These are phyloP conservation scores for Drosophila paranaensis DNA, from an alignment of 2,888 invertebrate species.

Conservation along the genomic window DNA sequence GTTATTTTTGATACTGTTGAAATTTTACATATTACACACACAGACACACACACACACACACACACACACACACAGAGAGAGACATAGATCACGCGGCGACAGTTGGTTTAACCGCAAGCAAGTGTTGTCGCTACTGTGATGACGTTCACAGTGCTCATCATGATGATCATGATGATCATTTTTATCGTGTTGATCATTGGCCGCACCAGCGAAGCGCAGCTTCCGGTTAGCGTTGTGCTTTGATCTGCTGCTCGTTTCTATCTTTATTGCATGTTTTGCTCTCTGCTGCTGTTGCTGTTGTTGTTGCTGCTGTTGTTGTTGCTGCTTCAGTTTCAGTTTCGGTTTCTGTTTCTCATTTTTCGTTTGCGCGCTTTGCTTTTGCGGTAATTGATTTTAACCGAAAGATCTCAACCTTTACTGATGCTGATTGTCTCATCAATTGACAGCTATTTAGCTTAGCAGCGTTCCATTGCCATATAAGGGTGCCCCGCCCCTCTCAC, in stretches of 20 bases:
- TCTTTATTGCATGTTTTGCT: conserved; percentile 45
- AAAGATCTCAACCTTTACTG: conserved; percentile 67
- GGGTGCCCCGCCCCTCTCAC: conserved; percentile 16
- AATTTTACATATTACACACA: conserved; percentile 30
- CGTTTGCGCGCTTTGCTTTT: conserved; percentile 32
- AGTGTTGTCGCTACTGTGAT: conserved; percentile 62
- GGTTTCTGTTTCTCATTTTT: conserved; percentile 24
- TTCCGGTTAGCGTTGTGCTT: conserved; percentile 66
- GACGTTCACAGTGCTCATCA: conserved; percentile 23
- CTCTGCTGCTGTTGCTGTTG: conserved; percentile 22
- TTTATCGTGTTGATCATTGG: conserved; percentile 16
- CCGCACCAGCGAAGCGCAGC: conserved; percentile 59
- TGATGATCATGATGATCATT: conserved; percentile 28
- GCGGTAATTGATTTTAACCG: conserved; percentile 73
- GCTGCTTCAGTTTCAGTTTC: conserved; percentile 25
- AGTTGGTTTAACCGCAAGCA: conserved; percentile 69
- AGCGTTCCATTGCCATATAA: conserved; percentile 37
- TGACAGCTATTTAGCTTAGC: conserved; percentile 64
- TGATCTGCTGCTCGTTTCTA: conserved; percentile 35
- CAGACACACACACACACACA: conserved; percentile 7
- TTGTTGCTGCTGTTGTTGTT: conserved; percentile 14
- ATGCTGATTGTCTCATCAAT: conserved; percentile 64
- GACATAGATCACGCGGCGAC: conserved; percentile 3
- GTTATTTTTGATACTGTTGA: conserved; percentile 36
- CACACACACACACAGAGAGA: conserved; percentile 2